Percentiles rank a stretch among this genome's conserved stretches.
phyloP scores from a whole-genome alignment of 2,797 vertebrate species.

The Urocyon cinereoargenteus region DNA sequence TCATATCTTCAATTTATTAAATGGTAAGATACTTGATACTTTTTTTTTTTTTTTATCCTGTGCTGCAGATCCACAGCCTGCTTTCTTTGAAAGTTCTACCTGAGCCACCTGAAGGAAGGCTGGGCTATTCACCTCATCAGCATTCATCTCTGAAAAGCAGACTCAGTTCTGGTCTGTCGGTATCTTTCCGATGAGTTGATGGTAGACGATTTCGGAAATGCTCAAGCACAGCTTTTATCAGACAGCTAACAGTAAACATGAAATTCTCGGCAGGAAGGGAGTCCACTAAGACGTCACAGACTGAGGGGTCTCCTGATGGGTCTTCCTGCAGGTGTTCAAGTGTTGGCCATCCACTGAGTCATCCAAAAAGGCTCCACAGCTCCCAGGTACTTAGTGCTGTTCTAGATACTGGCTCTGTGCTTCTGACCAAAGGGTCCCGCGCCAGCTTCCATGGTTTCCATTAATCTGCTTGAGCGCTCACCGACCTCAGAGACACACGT shows the following conservation, averaged over 20 bases:
- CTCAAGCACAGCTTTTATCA: background rate
- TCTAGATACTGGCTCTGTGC: background rate
- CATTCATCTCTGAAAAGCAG: rapidly evolving
- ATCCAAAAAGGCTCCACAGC: background rate
- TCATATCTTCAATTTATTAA: background rate
- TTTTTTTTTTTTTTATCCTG: no score
- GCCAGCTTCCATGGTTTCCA: no score
- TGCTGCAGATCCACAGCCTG: background rate
- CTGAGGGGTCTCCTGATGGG: no score
- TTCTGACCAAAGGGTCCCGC: no score
- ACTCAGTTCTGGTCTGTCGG: rapidly evolving
- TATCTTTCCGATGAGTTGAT: rapidly evolving
- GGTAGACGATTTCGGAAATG: background rate
- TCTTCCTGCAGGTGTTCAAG: background rate
- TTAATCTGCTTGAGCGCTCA: no score
- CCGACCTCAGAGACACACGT: no score
- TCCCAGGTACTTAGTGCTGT: background rate
- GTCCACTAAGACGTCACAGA: no score
- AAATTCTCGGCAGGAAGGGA: background rate
- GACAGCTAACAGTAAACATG: background rate
- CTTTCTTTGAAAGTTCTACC: background rate
- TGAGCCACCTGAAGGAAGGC: background rate
- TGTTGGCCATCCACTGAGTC: background rate
- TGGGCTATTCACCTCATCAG: rapidly evolving
- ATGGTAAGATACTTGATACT: rapidly evolving